Base-by-base conservation (phyloP, 2,888 invertebrate genomes). In the Antheraea assamensis region DNA sequence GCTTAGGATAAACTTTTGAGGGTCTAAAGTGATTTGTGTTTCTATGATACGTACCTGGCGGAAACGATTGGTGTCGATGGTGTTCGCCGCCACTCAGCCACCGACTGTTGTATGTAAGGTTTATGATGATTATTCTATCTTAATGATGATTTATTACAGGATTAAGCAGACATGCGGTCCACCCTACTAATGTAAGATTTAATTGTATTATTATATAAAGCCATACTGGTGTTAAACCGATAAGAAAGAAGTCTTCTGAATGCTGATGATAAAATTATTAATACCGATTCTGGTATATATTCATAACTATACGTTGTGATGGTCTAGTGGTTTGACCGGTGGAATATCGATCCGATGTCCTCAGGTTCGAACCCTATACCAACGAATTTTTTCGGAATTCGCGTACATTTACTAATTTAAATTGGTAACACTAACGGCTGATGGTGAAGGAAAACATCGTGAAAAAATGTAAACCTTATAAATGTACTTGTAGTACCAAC, bases 111-210 rank as follows among this genome's bases (percentile, higher is more conserved):
- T 79, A 80, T 81, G 85, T 83, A 85, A 85, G 92, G 88, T 91
- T 91, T 93, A 93, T 91, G 90, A 91, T 93, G 92, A 94, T 93
- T 92, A 93, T 92, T 91, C 90, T 86, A 88, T 90, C 90, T 88
- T 92, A 94, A 93, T 91, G 89, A 92, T 94, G 94, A 94, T 94
- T 93, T 94, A 94, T 94, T 91, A 88, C 85, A 75, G 92, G 93
- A 92, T 94, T 92, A 92, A 88, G 85, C 85, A 85, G 88, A 85
- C 92, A 89, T 90, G 87, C 89, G 90, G 90, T 88, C 88, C 89
- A 88, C 89, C 90, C 88, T 87, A 88, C 85, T 90, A 89, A 89
- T 90, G 89, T 92, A 90, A 87, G 89, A 87, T 89, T 90, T 91
- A 91, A 92, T 92, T 92, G 88, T 90, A 91, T 88, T 90, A 90